These are phyloP conservation scores for Epiblema foenella DNA, from an alignment of 2,888 invertebrate genomes.

Conservation along the genomic window DNA sequence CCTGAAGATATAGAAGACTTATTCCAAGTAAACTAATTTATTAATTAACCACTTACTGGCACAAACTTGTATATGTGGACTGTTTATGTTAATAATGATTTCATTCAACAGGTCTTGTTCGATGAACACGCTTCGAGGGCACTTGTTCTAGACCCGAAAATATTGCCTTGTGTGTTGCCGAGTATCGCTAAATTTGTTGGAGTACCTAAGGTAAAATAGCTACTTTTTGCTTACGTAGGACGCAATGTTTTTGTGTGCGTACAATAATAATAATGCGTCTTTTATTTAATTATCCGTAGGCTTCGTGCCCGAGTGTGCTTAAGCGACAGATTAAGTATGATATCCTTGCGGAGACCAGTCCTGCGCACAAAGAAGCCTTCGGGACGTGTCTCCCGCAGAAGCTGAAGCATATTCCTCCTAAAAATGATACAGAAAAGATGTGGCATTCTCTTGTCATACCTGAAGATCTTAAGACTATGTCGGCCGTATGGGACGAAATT, in stretches of 20 bases:
- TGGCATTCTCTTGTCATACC: slow-evolving; percentile 85
- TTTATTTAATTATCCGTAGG: slow-evolving; percentile 57
- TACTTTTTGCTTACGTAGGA: neutral
- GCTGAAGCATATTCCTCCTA: slow-evolving; percentile 81
- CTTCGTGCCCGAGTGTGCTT: slow-evolving; percentile 77
- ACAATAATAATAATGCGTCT: neutral
- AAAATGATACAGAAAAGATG: slow-evolving; percentile 77
- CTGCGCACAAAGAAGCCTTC: slow-evolving; percentile 80
- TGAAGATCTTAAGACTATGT: slow-evolving; percentile 85
- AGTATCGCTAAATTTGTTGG: slow-evolving; percentile 67
- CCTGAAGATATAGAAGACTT: slow-evolving; percentile 83
- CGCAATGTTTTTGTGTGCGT: too few species aligned
- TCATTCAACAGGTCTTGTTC: slow-evolving; percentile 73
- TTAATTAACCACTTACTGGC: neutral
- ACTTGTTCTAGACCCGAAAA: slow-evolving; percentile 71
- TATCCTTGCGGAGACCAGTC: slow-evolving; percentile 76
- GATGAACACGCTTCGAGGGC: slow-evolving; percentile 78
- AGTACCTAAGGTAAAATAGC: slow-evolving; percentile 61
- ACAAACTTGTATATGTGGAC: neutral
- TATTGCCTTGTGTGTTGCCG: slow-evolving; percentile 74
- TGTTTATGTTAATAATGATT: neutral
- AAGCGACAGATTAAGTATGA: slow-evolving; percentile 80
- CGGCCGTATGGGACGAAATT: slow-evolving; percentile 87
- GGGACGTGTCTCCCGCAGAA: slow-evolving; percentile 78
- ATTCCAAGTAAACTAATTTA: slow-evolving; percentile 75